A percentile compares a stretch with the other conserved stretches of the same genome.
Conservation (phyloP, 2,113 vertebrate species). For the Otocyon megalotis region DNA sequence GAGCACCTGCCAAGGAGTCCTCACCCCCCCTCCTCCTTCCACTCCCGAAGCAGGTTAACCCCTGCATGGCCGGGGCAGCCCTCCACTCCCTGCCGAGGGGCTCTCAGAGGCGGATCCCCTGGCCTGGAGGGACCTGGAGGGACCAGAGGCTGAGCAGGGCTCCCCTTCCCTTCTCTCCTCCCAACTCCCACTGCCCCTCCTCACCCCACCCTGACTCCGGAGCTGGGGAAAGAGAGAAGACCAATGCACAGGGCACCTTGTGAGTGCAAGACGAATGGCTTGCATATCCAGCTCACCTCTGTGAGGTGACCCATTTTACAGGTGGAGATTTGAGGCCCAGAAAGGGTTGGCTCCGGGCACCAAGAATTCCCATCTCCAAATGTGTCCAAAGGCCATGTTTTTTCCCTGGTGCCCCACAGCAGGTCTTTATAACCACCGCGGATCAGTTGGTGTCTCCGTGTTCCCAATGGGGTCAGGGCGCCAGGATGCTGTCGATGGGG, state of each 20-base stretch:
- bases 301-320: background rate
- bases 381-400: background rate
- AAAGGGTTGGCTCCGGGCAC: background rate
- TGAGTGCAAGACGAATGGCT: rapidly evolving
- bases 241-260: background rate
- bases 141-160: background rate
- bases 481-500: background rate
- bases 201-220: background rate
- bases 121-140: no score
- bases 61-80: background rate
- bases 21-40: background rate
- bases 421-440: background rate
- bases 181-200: rapidly evolving
- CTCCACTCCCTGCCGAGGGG: rapidly evolving
- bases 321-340: background rate
- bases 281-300: background rate
- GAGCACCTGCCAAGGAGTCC: background rate
- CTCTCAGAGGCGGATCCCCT: background rate
- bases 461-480: background rate
- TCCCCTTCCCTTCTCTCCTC: no score
- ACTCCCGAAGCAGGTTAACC: background rate
- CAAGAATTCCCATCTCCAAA: background rate
- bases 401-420: no score
- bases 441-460: background rate
- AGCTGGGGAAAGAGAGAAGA: background rate